Conservation (phyloP, 2,888 invertebrate species). For the Ashinkailepas kermadecensis region DNA sequence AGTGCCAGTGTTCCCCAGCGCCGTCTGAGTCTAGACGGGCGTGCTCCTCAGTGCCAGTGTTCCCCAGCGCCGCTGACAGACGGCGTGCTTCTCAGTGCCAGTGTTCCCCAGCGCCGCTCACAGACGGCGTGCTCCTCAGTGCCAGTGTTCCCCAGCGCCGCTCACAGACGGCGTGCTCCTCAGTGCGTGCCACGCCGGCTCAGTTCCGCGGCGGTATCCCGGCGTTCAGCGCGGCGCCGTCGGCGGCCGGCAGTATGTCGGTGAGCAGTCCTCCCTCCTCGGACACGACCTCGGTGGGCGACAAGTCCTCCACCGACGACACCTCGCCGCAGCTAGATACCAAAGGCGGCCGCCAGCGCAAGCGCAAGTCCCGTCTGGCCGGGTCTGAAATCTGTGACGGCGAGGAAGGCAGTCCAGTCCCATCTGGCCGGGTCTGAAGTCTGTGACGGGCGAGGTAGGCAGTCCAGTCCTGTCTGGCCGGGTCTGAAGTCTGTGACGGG, state of each 20-base stretch:
- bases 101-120: no score
- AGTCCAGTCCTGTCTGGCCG: neutral
- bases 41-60: no score
- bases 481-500: neutral
- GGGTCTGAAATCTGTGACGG: no score
- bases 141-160: no score
- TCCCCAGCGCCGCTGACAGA: no score
- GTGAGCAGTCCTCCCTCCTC: neutral
- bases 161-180: no score
- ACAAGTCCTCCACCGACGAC: slow-evolving; percentile 1
- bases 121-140: no score
- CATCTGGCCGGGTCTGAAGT: no score
- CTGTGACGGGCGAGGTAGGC: neutral
- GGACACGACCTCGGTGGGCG: neutral
- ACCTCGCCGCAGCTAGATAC: slow-evolving; percentile 9
- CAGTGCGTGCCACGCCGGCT: slow-evolving; percentile 14
- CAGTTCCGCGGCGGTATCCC: slow-evolving; percentile 19
- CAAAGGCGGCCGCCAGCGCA: neutral
- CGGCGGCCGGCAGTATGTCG: neutral
- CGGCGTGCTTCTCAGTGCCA: no score
- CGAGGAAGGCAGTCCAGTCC: no score
- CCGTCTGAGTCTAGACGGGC: no score
- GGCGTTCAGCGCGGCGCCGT: neutral
- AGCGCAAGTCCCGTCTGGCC: neutral
- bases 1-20: no score